Base-by-base conservation (phyloP, 2,113 vertebrate genomes). In the Micromys minutus region DNA sequence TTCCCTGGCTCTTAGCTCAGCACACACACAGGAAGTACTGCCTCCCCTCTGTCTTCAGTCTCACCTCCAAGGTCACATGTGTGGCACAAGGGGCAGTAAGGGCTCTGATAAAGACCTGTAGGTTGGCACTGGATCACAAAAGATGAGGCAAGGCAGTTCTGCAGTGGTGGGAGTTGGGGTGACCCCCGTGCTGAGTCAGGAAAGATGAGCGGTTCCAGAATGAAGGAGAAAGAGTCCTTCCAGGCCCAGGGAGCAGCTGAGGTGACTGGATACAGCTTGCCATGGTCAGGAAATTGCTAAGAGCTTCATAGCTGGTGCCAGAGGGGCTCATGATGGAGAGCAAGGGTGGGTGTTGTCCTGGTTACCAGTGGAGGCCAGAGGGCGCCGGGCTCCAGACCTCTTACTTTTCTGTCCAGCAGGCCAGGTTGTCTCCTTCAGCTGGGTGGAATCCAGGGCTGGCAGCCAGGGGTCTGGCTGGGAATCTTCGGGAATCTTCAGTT, bases 401-500 rank as follows among this genome's bases (percentile, higher is more conserved):
- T 8, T 11, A 45, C 63, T 21, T 26, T 80, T 92, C 81, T 91
- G 50, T 50, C 65, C 6, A 77, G 92, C 86, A 75, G 84, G 75
- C 87, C 21, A 1, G 39, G 17, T 75, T 85, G 47, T 93, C 65
- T 80, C 81, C 72, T 52, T 50, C 34, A 36, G 4, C 13, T 34
- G 87, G 69, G 80, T 36, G 69, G 93, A 93, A 81, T 85, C 86
- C 92, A 76, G 96, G 93, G 79, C 85, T 83, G 34, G 10, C 3
- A 45, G 92, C 97, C 96, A 97, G 92, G 90, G 86, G 47, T 90
- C 26, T 8, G 92, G 90, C 67, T 12, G 4, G 85, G 94, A 97
- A 89, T 87, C 89, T 95, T 87, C 4, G 13, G 84, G 94, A 97
- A 94, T 81, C 90, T 89, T 92, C 19, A 0, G 89, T 6, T 0